phyloP scores from a whole-genome alignment of 2,797 vertebrate genomes.

The Poeciliopsis paucimaculata region DNA sequence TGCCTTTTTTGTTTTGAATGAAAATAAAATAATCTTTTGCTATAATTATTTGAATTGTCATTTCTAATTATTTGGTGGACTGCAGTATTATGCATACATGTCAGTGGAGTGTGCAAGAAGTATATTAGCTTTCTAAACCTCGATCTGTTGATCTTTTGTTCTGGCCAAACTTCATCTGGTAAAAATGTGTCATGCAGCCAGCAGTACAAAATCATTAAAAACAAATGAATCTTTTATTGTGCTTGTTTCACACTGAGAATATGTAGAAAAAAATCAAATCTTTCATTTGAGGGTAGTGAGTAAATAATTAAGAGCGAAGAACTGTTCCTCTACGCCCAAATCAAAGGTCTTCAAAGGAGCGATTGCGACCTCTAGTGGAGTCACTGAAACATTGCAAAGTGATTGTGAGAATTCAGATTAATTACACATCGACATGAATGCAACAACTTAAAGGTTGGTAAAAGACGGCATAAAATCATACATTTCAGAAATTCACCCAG shows the following conservation, averaged over 20 bases:
- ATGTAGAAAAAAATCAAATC: not conserved
- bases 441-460: too few species aligned
- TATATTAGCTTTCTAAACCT: not conserved
- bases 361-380: too few species aligned
- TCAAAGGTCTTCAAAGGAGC: too few species aligned
- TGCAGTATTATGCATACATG: not conserved
- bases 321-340: too few species aligned
- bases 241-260: not conserved
- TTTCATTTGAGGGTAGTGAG: not conserved
- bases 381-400: too few species aligned
- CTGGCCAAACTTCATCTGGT: not conserved
- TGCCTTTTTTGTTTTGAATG: constrained; percentile 63
- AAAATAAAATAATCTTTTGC: constrained; percentile 76
- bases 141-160: constrained; percentile 37
- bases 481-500: too few species aligned
- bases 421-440: too few species aligned
- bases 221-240: not conserved
- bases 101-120: not conserved
- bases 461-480: too few species aligned
- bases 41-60: constrained; percentile 31
- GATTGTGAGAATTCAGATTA: too few species aligned
- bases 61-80: constrained; percentile 24
- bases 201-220: not conserved
- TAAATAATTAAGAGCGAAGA: too few species aligned
- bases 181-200: not conserved